These are phyloP conservation scores for Drosophila varians DNA, from an alignment of 1,140 invertebrate species.

Conservation along the genomic window DNA sequence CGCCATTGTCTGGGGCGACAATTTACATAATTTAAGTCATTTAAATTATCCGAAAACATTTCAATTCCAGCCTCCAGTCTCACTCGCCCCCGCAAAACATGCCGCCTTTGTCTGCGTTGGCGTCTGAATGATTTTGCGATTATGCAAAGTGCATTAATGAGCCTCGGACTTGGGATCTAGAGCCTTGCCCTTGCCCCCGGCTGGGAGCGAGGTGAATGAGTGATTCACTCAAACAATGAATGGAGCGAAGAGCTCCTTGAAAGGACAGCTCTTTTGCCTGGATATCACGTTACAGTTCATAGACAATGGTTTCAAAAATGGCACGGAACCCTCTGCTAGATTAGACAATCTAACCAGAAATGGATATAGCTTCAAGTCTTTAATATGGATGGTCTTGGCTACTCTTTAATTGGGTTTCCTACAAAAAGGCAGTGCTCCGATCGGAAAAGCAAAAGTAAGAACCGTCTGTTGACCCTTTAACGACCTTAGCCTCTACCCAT, in stretches of 20 bases:
- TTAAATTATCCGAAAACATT: constrained; percentile 82
- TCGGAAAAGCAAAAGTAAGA: background rate
- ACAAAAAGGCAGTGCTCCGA: no score
- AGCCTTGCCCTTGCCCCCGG: constrained; percentile 38
- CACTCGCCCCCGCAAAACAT: constrained; percentile 7
- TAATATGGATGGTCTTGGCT: no score
- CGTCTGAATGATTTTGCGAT: constrained; percentile 78
- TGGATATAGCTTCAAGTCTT: no score
- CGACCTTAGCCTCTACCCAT: background rate
- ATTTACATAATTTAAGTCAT: constrained; percentile 83
- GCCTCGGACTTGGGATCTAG: constrained; percentile 44
- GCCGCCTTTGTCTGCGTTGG: constrained; percentile 35
- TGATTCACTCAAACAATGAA: constrained; percentile 20
- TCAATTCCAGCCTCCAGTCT: constrained; percentile 59
- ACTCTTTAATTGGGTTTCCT: no score
- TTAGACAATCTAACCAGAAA: constrained; percentile 19
- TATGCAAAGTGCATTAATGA: constrained; percentile 81
- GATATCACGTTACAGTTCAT: constrained; percentile 63
- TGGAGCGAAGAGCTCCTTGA: constrained; percentile 38
- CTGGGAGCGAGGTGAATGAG: constrained; percentile 41
- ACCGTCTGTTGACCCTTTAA: constrained; percentile 3
- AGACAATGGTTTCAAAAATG: constrained; percentile 55
- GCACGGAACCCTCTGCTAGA: constrained; percentile 24
- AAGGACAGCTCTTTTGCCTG: constrained; percentile 42
- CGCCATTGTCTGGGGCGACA: constrained; percentile 75